Percentiles rank a stretch among this genome's conserved stretches.
phyloP scores from a whole-genome alignment of 2,888 invertebrate genomes.

The Hololepta plana region DNA sequence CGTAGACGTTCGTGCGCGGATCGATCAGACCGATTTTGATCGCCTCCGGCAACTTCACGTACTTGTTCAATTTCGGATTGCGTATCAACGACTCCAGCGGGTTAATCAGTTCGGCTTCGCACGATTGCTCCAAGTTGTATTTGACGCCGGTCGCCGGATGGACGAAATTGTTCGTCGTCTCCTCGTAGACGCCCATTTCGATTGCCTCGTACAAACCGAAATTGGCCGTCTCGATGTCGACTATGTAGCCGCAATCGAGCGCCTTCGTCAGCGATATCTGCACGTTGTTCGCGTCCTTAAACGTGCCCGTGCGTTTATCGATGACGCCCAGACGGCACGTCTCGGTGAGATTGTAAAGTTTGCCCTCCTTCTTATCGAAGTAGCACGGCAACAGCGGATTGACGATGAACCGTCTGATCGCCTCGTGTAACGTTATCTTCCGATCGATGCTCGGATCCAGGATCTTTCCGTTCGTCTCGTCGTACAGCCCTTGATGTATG shows the following conservation, averaged over 20 bases:
- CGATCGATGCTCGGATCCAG: conserved; percentile 63
- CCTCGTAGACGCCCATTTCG: conserved; percentile 61
- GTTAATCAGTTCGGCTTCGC: conserved; percentile 58
- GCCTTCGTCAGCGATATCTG: conserved; percentile 54
- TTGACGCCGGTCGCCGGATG: conserved; percentile 64
- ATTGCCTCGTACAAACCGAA: conserved; percentile 67
- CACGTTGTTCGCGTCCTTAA: conserved; percentile 49
- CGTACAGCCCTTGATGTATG: conserved; percentile 71
- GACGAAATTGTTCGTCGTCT: conserved; percentile 42
- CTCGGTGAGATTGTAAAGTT: conserved; percentile 55
- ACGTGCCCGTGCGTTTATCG: conserved; percentile 61
- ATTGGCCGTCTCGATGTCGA: conserved; percentile 72
- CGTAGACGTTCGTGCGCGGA: conserved; percentile 41
- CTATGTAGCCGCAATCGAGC: conserved; percentile 56
- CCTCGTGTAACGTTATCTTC: conserved; percentile 66
- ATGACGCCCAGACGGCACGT: conserved; percentile 66
- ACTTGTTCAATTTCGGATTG: conserved; percentile 47
- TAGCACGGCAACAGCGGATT: conserved; percentile 67
- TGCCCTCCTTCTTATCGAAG: conserved; percentile 57
- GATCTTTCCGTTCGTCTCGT: conserved; percentile 63
- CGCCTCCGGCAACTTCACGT: conserved; percentile 54
- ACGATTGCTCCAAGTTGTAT: conserved; percentile 53
- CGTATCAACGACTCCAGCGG: conserved; percentile 58
- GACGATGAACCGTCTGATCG: conserved; percentile 61
- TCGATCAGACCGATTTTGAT: conserved; percentile 49